These are phyloP conservation scores for Agelastica alni DNA, from an alignment of 2,888 invertebrate species.

Conservation along the genomic window DNA sequence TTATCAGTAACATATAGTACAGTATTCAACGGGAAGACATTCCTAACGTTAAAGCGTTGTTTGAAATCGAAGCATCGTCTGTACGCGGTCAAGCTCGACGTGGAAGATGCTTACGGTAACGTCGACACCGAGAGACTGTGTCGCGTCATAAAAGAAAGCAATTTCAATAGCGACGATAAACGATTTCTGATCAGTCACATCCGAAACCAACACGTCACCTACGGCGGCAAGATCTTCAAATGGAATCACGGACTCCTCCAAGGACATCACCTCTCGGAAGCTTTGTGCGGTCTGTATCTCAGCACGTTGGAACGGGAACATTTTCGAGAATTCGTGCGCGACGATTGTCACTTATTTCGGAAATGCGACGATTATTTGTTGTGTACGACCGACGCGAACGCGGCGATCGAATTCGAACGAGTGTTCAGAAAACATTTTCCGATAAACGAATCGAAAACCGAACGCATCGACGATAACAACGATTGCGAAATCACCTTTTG, in stretches of 20 bases:
- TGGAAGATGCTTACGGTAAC: slow-evolving; percentile 40
- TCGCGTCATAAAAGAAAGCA: slow-evolving; percentile 22
- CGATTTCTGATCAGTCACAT: slow-evolving; percentile 33
- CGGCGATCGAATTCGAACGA: slow-evolving; percentile 27
- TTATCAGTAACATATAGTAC: slow-evolving; percentile 19
- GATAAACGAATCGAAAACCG: slow-evolving; percentile 35
- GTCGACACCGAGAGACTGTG: slow-evolving; percentile 29
- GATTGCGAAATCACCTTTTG: slow-evolving; percentile 30
- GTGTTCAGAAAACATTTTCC: slow-evolving; percentile 19
- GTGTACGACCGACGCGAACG: slow-evolving; percentile 30
- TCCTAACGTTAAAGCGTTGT: too few relatives aligned
- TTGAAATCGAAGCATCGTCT: slow-evolving; percentile 23
- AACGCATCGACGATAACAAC: slow-evolving; percentile 11
- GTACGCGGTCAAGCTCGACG: slow-evolving; percentile 36
- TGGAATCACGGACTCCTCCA: slow-evolving; percentile 41
- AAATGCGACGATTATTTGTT: slow-evolving; percentile 41
- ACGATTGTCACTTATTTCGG: slow-evolving; percentile 30
- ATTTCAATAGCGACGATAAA: slow-evolving; percentile 27
- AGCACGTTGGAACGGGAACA: slow-evolving; percentile 29
- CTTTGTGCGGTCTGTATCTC: slow-evolving; percentile 37
- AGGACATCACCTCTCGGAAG: slow-evolving; percentile 37
- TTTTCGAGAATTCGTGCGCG: slow-evolving; percentile 19
- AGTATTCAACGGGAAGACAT: too few relatives aligned
- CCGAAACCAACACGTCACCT: slow-evolving; percentile 33
- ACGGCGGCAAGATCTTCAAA: slow-evolving; percentile 28